Conservation (phyloP, 2,888 invertebrate species). For the Thymelicus sylvestris region DNA sequence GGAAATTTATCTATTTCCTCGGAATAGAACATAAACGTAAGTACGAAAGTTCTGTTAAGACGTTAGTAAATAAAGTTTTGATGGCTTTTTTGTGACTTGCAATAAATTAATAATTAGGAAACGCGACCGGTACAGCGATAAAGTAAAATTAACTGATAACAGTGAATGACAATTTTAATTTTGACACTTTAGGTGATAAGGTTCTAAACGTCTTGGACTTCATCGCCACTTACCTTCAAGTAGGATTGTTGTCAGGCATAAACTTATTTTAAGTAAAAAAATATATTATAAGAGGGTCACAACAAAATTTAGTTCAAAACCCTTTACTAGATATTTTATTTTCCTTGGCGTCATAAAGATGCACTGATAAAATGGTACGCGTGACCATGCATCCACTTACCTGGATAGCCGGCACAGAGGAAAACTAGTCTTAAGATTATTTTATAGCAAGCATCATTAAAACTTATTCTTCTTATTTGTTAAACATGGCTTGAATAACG, state of each 20-base stretch:
- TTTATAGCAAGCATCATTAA: not conserved
- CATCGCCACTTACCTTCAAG: too few relatives aligned
- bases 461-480: not conserved
- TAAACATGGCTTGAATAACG: too few relatives aligned
- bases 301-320: constrained; percentile 3
- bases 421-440: constrained; percentile 15
- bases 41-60: not conserved
- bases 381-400: constrained; percentile 26
- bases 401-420: not conserved
- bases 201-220: too few relatives aligned
- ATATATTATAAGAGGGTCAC: not conserved
- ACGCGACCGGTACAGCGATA: not conserved
- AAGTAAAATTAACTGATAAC: too few relatives aligned
- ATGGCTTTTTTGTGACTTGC: not conserved
- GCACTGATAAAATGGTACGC: constrained; percentile 16
- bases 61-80: not conserved
- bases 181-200: too few relatives aligned
- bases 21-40: too few relatives aligned
- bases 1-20: too few relatives aligned
- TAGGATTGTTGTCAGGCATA: too few relatives aligned
- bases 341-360: constrained; percentile 22
- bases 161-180: too few relatives aligned
- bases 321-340: constrained; percentile 3
- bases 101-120: not conserved
- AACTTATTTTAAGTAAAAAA: too few relatives aligned